Base-by-base conservation (phyloP, 2,113 vertebrate genomes). In the Sebastes schlegelii region DNA sequence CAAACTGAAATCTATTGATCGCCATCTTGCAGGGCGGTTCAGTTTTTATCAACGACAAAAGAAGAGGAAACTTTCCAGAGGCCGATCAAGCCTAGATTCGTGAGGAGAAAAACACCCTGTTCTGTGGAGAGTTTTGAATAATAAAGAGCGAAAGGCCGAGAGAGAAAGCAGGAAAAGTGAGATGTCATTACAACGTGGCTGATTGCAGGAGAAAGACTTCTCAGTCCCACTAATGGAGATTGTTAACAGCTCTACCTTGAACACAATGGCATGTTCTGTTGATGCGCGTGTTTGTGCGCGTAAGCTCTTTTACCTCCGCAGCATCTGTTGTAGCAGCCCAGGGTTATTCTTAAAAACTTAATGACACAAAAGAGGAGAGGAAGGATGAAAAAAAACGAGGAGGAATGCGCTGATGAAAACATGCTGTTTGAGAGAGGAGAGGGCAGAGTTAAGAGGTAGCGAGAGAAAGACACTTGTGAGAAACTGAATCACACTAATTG, bases 291-390 rank as follows among this genome's bases (percentile, higher is more conserved):
- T 87, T 74, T 78, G 68, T 49, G 42, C 17, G 11, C 3, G 52
- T 72, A 83, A 83, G 83, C 75, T 61, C 72, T 86, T 86, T 84
- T 77, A 90, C 74, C 86, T 89, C 80, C 0, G 63, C 80, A 82
- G 85, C 92, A 92, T 88, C 90, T 93, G 93, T 83, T 80, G 61
- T 60, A 6, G 49, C 49, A 86, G 91, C 92, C 91, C 72, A 43
- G 63, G 90, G 92, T 87, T 84, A 86, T 89, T 90, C 88, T 90
- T 89, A 75, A 91, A 90, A 92, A 87, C 80, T 87, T 91, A 90
- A 92, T 91, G 90, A 88, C 55, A 85, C 78, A 86, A 91, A 88
- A 83, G 80, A 80, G 80, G 52, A 70, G 65, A 48, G 77, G 78
- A 85, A 77, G 67, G 55, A 65, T 76, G 65, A n/a, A 17, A 66